Conservation (phyloP, 2,888 invertebrate species). For the Dynastes tityus region DNA sequence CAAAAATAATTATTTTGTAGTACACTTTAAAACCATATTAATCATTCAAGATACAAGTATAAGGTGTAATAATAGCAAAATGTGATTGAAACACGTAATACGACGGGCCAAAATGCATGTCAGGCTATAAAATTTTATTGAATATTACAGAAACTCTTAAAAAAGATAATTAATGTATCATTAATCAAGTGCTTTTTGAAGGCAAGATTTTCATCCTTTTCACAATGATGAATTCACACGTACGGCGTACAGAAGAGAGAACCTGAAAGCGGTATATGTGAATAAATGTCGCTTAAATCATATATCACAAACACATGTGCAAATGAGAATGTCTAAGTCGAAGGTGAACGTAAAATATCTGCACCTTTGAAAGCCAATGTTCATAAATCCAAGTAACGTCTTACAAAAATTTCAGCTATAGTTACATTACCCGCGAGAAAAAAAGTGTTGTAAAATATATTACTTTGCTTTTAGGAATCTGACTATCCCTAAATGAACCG, state of each 20-base stretch:
- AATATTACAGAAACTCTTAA: constrained; percentile 54
- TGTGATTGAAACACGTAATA: constrained; percentile 17
- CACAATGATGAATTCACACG: constrained; percentile 45
- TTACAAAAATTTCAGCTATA: constrained; percentile 54
- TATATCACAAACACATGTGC: constrained; percentile 58
- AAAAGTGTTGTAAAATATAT: constrained; percentile 42
- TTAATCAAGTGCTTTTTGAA: constrained; percentile 55
- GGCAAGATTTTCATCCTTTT: constrained; percentile 44
- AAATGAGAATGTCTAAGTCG: constrained; percentile 60
- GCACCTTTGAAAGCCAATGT: constrained; percentile 58
- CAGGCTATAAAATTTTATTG: constrained; percentile 53
- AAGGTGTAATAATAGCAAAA: constrained; percentile 4
- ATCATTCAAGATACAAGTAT: neutral
- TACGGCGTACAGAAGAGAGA: neutral
- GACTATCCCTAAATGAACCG: constrained; percentile 18
- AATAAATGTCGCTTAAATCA: constrained; percentile 61
- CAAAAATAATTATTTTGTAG: neutral
- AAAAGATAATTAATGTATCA: constrained; percentile 57
- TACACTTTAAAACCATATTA: too few species aligned
- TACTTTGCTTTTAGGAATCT: constrained; percentile 20
- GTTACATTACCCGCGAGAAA: constrained; percentile 49
- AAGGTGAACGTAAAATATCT: constrained; percentile 58
- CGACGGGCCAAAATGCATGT: neutral
- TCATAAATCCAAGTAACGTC: constrained; percentile 58
- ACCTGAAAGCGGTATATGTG: constrained; percentile 45